These are phyloP conservation scores for Eupithecia subumbrata DNA, from an alignment of 2,888 invertebrate species.

Conservation along the genomic window DNA sequence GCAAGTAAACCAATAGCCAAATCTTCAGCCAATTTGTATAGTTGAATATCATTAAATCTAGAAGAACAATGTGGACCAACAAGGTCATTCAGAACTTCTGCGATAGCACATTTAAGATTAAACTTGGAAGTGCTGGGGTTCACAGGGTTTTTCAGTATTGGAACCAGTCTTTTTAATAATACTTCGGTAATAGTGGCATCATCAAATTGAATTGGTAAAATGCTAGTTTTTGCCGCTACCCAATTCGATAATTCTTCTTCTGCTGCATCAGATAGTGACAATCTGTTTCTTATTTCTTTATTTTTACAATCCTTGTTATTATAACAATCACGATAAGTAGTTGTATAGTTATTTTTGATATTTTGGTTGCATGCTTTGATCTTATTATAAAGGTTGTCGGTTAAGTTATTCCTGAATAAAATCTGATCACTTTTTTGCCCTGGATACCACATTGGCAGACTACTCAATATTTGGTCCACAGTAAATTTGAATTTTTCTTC, in stretches of 20 bases:
- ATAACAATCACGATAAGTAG: background rate
- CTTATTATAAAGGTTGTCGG: slow-evolving; percentile 51
- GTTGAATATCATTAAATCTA: background rate
- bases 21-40: slow-evolving; percentile 32
- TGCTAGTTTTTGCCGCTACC: slow-evolving; percentile 3
- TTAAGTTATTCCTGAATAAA: slow-evolving; percentile 47
- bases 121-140: slow-evolving; percentile 20
- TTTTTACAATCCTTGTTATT: background rate
- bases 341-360: slow-evolving; percentile 20
- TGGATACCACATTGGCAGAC: slow-evolving; percentile 55
- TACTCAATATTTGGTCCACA: slow-evolving; percentile 54
- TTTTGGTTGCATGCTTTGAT: slow-evolving; percentile 49
- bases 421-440: slow-evolving; percentile 46
- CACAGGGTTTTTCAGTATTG: slow-evolving; percentile 20
- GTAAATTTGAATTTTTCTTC: slow-evolving; percentile 47
- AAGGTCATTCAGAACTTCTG: slow-evolving; percentile 31
- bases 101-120: slow-evolving; percentile 30
- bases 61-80: slow-evolving; percentile 13
- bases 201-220: background rate
- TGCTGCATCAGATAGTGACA: background rate
- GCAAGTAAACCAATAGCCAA: slow-evolving; percentile 30
- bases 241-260: slow-evolving; percentile 28
- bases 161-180: slow-evolving; percentile 17
- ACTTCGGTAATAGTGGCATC: slow-evolving; percentile 20
- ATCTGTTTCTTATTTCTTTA: background rate